Evolutionary conservation across 2,888 invertebrate species (phyloP).

Genomic region (Drosophila robusta): DNA sequence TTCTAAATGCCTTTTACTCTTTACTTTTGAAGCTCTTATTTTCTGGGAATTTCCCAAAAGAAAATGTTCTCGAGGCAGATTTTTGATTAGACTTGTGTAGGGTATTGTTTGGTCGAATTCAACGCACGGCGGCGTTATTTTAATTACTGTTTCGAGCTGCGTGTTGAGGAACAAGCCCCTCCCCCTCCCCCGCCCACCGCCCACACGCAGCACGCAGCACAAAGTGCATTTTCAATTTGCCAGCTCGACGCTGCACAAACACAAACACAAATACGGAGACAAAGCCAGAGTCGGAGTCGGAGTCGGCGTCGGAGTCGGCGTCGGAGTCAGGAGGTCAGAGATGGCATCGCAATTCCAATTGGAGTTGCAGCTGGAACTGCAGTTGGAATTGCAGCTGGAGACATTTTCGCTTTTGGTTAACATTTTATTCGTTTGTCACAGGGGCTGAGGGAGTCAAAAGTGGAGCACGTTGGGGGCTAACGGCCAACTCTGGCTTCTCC

Average conservation of each 20-base stretch:
- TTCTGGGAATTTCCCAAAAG: no score
- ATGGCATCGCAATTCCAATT: not conserved
- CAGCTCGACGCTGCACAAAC: constrained; percentile 9
- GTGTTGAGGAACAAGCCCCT: not conserved
- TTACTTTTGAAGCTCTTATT: no score
- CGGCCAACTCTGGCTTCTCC: not conserved
- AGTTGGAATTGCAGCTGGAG: not conserved
- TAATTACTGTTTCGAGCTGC: constrained; percentile 42
- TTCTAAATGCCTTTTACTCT: no score
- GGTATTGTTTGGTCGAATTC: not conserved
- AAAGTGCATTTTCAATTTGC: constrained; percentile 18
- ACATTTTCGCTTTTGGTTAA: constrained; percentile 18
- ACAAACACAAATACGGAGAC: not conserved
- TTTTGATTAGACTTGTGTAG: not conserved
- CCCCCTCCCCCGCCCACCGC: constrained; percentile 6
- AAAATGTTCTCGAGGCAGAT: no score
- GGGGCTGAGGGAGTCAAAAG: not conserved
- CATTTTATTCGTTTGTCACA: constrained; percentile 42
- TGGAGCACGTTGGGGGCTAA: not conserved
- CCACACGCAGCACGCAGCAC: not conserved
- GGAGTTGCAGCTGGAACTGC: not conserved
- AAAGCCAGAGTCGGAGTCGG: not conserved
- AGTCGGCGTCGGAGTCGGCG: no score
- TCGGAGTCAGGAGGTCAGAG: no score
- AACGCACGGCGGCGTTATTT: constrained; percentile 20